These are phyloP conservation scores for Crioceris asparagi DNA, from an alignment of 2,888 invertebrate species.

Conservation along the genomic window DNA sequence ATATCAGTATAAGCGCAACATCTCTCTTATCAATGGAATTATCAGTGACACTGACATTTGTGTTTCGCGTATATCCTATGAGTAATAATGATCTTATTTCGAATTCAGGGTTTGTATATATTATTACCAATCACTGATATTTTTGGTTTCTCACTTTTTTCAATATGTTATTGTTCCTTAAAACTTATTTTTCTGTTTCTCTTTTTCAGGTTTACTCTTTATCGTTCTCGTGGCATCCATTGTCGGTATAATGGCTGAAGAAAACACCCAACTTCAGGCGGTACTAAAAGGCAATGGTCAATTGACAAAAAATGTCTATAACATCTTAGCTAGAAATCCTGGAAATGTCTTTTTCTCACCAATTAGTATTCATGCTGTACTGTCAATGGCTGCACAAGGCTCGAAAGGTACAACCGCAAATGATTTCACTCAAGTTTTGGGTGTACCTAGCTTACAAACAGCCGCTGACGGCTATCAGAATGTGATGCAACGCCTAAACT, in stretches of 20 bases:
- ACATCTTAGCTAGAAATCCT: conserved; percentile 22
- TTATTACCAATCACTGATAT: no score
- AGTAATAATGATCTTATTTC: no score
- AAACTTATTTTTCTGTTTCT: background rate
- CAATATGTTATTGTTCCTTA: no score
- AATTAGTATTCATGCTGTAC: conserved; percentile 36
- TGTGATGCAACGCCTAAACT: conserved; percentile 29
- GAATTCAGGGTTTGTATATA: no score
- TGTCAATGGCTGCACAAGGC: conserved; percentile 35
- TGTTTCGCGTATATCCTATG: no score
- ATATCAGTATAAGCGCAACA: no score
- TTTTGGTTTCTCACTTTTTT: no score
- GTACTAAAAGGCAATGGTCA: conserved; percentile 27
- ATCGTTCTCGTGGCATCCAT: no score
- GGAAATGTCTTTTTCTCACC: conserved; percentile 38
- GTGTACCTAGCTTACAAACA: conserved; percentile 20
- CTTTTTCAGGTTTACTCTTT: background rate
- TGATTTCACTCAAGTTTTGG: conserved; percentile 27
- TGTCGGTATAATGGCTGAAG: no score
- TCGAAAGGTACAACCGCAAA: conserved; percentile 30
- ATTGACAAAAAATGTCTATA: conserved; percentile 30
- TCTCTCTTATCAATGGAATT: no score
- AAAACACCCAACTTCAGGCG: conserved; percentile 14
- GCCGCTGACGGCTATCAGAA: conserved; percentile 25
- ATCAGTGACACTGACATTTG: no score